phyloP scores from a whole-genome alignment of 2,113 vertebrate species.

The Pelusios castaneus region DNA sequence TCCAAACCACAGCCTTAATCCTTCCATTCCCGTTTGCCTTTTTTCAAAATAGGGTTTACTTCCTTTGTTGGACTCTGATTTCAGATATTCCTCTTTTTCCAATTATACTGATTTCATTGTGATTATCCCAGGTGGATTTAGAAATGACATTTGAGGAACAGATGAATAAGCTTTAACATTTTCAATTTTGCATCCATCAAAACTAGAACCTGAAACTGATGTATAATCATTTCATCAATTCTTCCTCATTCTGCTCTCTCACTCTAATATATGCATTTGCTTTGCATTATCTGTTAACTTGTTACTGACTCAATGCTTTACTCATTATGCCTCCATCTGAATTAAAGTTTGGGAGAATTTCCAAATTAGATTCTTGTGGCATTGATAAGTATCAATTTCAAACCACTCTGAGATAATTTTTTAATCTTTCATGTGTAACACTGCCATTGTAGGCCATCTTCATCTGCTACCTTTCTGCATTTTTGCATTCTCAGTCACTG shows the following conservation, averaged over 20 bases:
- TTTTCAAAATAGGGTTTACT: not conserved
- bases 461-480: not conserved
- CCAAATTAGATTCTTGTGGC: not conserved
- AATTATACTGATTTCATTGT: constrained; percentile 2
- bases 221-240: not conserved
- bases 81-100: not conserved
- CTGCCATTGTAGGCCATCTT: not conserved
- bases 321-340: not conserved
- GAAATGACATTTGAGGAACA: constrained; percentile 33
- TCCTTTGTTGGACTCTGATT: constrained; percentile 16
- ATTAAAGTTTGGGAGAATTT: not conserved
- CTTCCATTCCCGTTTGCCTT: not conserved
- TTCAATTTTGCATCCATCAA: not conserved
- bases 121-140: constrained; percentile 17
- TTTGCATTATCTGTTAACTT: not conserved
- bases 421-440: constrained; percentile 21
- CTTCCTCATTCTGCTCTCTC: not conserved
- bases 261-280: not conserved
- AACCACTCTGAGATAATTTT: not conserved
- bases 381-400: not conserved
- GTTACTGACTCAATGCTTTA: not conserved
- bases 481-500: not conserved
- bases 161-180: constrained; percentile 36
- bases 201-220: not conserved
- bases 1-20: not conserved